Percentiles rank a stretch among this genome's conserved stretches.
Conservation (phyloP, 2,888 invertebrate genomes). For the Cheilosia scutellata region DNA sequence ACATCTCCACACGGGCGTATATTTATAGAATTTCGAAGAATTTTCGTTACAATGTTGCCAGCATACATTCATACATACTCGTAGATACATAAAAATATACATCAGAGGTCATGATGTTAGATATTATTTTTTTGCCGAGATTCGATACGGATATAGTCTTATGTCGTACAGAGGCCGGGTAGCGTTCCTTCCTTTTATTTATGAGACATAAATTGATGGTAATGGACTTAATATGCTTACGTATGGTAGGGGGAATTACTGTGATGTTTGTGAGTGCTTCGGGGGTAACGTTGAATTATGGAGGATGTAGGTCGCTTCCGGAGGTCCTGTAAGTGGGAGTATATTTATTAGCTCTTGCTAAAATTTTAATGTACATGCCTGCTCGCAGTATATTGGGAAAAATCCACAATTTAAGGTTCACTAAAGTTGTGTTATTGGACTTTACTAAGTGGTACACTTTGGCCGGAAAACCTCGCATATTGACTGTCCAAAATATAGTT, state of each 20-base stretch:
- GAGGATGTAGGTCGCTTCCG: background rate
- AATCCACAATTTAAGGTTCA: background rate
- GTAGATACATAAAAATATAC: background rate
- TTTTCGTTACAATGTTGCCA: background rate
- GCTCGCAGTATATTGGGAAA: background rate
- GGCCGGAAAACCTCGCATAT: too few species aligned
- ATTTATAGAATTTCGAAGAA: constrained; percentile 30
- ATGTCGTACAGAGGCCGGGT: background rate
- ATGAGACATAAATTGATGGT: constrained; percentile 63
- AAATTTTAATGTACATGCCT: background rate
- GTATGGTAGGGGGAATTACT: constrained; percentile 3
- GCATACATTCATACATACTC: too few species aligned
- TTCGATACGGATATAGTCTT: constrained; percentile 8
- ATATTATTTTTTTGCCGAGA: background rate
- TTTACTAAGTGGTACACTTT: too few species aligned
- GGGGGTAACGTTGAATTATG: background rate
- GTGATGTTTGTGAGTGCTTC: constrained; percentile 5
- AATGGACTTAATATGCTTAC: constrained; percentile 57
- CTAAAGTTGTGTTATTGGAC: background rate
- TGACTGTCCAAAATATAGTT: too few species aligned
- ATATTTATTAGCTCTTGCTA: background rate
- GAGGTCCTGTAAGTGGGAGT: background rate
- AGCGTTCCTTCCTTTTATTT: constrained; percentile 34
- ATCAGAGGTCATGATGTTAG: constrained; percentile 12
- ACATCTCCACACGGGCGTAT: constrained; percentile 10